These are phyloP conservation scores for Diaprepes abbreviatus DNA, from an alignment of 2,888 invertebrate genomes.

Conservation along the genomic window DNA sequence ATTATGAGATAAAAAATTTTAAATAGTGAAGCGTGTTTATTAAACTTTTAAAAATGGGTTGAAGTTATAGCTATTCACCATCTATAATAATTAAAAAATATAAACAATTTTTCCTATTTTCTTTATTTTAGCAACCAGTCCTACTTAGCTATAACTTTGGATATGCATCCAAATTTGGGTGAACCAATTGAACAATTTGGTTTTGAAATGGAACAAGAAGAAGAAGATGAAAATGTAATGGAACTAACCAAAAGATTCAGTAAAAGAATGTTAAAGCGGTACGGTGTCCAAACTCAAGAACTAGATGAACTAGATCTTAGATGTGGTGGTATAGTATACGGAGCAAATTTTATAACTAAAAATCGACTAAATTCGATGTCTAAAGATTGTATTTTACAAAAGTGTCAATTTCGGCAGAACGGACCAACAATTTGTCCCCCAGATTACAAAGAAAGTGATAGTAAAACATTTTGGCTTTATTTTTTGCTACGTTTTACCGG, in stretches of 20 bases:
- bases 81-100: too few relatives aligned
- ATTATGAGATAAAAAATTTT: too few relatives aligned
- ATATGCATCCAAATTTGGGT: slow-evolving; percentile 82
- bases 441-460: slow-evolving; percentile 83
- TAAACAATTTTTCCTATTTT: too few relatives aligned
- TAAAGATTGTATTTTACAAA: slow-evolving; percentile 82
- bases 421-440: slow-evolving; percentile 85
- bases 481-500: slow-evolving; percentile 84
- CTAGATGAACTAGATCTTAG: slow-evolving; percentile 81
- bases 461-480: slow-evolving; percentile 86
- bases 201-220: slow-evolving; percentile 81
- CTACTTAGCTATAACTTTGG: slow-evolving; percentile 62
- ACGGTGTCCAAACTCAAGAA: slow-evolving; percentile 81
- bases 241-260: slow-evolving; percentile 81
- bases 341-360: slow-evolving; percentile 77
- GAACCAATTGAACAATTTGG: slow-evolving; percentile 83
- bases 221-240: slow-evolving; percentile 81
- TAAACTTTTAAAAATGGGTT: too few relatives aligned
- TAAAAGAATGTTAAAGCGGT: slow-evolving; percentile 73
- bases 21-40: too few relatives aligned
- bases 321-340: slow-evolving; percentile 80
- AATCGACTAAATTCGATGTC: slow-evolving; percentile 74
- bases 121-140: slow-evolving; percentile 55
- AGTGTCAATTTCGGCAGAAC: slow-evolving; percentile 80
- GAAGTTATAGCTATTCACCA: too few relatives aligned